Evolutionary conservation across 2,888 invertebrate genomes (phyloP).

Genomic region (Muschampia plurimacula): DNA sequence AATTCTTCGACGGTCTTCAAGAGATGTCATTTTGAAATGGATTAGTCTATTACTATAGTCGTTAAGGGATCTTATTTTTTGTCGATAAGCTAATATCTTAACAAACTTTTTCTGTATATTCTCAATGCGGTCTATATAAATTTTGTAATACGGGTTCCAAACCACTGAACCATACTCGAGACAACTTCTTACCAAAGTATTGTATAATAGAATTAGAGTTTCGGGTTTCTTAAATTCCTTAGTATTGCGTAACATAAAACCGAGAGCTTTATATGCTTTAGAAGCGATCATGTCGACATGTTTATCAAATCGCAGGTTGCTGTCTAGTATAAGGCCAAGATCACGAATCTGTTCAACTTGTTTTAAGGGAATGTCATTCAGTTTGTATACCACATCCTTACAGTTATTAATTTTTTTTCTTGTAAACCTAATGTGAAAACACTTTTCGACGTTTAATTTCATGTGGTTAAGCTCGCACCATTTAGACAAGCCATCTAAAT

Average conservation of each 20-base stretch:
- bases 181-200: slow-evolving; percentile 12
- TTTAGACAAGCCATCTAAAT: slow-evolving; percentile 8
- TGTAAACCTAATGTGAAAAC: neutral
- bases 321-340: neutral
- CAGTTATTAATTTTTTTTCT: neutral
- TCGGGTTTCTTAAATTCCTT: slow-evolving; percentile 13
- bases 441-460: too few relatives aligned
- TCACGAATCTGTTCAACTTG: slow-evolving; percentile 5
- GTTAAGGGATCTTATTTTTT: neutral
- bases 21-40: slow-evolving; percentile 13
- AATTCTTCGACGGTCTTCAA: neutral
- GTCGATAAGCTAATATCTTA: neutral
- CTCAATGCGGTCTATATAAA: slow-evolving; percentile 10
- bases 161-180: slow-evolving; percentile 11
- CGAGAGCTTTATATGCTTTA: slow-evolving; percentile 2
- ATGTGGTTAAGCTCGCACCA: slow-evolving; percentile 4
- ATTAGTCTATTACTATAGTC: neutral
- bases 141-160: slow-evolving; percentile 18
- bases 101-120: slow-evolving; percentile 9
- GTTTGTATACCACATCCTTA: neutral
- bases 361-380: neutral
- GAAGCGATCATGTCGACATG: neutral
- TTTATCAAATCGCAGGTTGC: neutral
- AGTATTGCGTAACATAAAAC: slow-evolving; percentile 7
- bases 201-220: slow-evolving; percentile 14